Evolutionary conservation across 2,797 vertebrate genomes (phyloP).

Genomic region (Coreius guichenoti): DNA sequence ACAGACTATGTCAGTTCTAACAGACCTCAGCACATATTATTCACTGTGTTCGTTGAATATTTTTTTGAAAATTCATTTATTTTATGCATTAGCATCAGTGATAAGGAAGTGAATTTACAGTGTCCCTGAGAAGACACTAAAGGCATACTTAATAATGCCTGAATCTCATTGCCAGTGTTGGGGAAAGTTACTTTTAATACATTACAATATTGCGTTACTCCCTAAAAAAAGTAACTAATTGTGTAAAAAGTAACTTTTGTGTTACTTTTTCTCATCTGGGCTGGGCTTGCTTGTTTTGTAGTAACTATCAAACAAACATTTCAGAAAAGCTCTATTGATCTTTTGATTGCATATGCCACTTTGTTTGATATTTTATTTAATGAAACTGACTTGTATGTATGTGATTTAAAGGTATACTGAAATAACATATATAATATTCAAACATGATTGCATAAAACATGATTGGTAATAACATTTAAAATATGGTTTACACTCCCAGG

Average conservation of each 20-base stretch:
- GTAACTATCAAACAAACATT: background rate
- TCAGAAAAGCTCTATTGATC: background rate
- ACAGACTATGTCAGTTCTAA: background rate
- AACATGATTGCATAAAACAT: background rate
- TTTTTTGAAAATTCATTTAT: background rate
- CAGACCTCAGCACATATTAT: background rate
- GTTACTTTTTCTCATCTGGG: background rate
- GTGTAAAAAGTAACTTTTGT: too few species aligned
- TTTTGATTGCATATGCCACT: background rate
- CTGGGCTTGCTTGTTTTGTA: background rate
- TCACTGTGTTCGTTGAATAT: constrained; percentile 7
- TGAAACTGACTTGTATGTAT: background rate
- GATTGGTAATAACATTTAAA: background rate
- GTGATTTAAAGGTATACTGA: background rate
- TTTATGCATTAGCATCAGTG: constrained; percentile 8
- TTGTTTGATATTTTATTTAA: background rate
- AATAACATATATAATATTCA: background rate
- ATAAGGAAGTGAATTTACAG: constrained; percentile 10
- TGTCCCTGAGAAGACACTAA: background rate
- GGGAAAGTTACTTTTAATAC: background rate
- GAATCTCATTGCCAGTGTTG: background rate
- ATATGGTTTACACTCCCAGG: background rate
- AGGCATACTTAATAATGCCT: background rate
- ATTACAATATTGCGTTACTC: background rate
- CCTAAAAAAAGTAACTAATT: too few species aligned